Base-by-base conservation (phyloP, 2,113 vertebrate genomes). In the Leuciscus idus region DNA sequence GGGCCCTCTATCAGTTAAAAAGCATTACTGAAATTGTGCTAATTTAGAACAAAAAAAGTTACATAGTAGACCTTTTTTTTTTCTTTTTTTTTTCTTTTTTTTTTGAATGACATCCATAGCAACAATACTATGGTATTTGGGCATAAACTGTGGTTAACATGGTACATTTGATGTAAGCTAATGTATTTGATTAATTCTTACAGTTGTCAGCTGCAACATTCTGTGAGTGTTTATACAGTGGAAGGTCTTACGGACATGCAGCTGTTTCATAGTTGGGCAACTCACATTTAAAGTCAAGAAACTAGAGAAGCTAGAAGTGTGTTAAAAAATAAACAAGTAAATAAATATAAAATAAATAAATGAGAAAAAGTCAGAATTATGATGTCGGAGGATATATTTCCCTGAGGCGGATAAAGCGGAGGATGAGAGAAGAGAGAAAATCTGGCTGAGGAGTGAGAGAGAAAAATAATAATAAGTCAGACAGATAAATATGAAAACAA, bases 401-500 rank as follows among this genome's bases (percentile, higher is more conserved):
- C 76, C 57, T n/a, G 8, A 73, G 84, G 82, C 28, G 33, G 15
- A 59, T 39, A 52, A 46, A 57, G 50, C 30, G 33, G 30, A 59
- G 52, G 66, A 39, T 73, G 70, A 73, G 50, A 23, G 50, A 26
- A n/a, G 66, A 59, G 30, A 73, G 81, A 84, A 70, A 83, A 55
- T n/a, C 48, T 8, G 1, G 48, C 11, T 23, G 13, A 46, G 26
- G 9, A 73, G 50, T 66, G 57, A 83, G 57, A 68, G 30, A 64
- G 30, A 78, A 21, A 57, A 81, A 13, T 26, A 61, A 52, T 17
- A 17, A 74, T 8, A 55, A 84, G 33, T 46, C 33, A 46, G 12
- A 74, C 11, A 26, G 4, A 74, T 84, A 84, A 48, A 83, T 83
- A 77, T 83, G 48, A 83, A 88, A 86, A 86, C 74, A 76, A 84